Conservation (phyloP, 64 coral and sea anemone species). For the Orbicella faveolata region DNA sequence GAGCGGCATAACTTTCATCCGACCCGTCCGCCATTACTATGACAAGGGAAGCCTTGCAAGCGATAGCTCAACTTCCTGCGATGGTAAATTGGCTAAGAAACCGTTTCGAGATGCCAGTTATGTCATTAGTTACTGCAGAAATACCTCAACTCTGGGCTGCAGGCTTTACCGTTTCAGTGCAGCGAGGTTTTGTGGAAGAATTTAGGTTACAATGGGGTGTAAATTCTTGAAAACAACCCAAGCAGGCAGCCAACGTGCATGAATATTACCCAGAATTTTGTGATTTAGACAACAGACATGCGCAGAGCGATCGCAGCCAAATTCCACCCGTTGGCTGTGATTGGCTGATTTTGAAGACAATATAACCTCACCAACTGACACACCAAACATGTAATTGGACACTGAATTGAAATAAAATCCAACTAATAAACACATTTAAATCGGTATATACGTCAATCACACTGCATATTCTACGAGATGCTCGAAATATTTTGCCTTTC, state of each 20-base stretch:
- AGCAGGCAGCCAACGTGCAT: slow-evolving; percentile 44
- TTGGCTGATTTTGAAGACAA: slow-evolving; percentile 59
- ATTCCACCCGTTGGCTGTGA: slow-evolving; percentile 80
- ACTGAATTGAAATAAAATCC: slow-evolving; percentile 22
- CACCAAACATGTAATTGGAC: slow-evolving; percentile 43
- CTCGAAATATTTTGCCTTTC: not conserved
- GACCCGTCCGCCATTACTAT: slow-evolving; percentile 88
- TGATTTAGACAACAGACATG: slow-evolving; percentile 72
- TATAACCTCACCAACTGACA: slow-evolving; percentile 40
- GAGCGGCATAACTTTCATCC: slow-evolving; percentile 58
- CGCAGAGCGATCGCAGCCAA: slow-evolving; percentile 54
- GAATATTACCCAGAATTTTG: slow-evolving; percentile 86
- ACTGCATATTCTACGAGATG: not conserved
- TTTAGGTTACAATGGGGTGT: slow-evolving; percentile 43
- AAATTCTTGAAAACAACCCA: slow-evolving; percentile 79
- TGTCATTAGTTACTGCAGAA: slow-evolving; percentile 70
- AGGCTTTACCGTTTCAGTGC: slow-evolving; percentile 28
- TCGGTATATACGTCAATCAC: slow-evolving; percentile 33
- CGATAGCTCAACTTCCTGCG: slow-evolving; percentile 69
- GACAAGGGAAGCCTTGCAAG: slow-evolving; percentile 54
- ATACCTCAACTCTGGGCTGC: slow-evolving; percentile 39
- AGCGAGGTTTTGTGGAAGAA: slow-evolving; percentile 31
- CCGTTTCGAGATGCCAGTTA: slow-evolving; percentile 44
- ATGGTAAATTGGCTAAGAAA: slow-evolving; percentile 48
- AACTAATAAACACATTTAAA: slow-evolving; percentile 27